These are phyloP conservation scores for Jordanella pulchra DNA, from an alignment of 2,797 vertebrate species.

Conservation along the genomic window DNA sequence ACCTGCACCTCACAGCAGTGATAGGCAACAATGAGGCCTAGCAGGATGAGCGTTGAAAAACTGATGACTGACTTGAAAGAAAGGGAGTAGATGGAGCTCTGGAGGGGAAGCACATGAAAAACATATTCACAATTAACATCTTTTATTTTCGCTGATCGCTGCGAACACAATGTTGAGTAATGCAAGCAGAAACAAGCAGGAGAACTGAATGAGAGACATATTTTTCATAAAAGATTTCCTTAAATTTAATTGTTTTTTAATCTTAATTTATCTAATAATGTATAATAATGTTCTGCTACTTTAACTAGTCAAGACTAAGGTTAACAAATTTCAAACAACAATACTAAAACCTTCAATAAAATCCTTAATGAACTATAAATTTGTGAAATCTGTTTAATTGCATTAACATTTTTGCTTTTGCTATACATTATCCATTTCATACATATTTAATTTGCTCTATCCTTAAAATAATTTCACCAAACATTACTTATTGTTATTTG, in stretches of 20 bases:
- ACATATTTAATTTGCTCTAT: background rate
- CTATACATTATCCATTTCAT: background rate
- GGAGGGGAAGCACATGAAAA: constrained; percentile 34
- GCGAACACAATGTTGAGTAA: constrained; percentile 13
- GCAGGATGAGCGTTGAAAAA: constrained; percentile 86
- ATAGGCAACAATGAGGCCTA: constrained; percentile 89
- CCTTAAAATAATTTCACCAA: background rate
- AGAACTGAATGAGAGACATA: background rate
- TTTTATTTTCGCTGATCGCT: constrained; percentile 22
- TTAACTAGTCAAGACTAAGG: background rate
- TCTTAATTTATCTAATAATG: too few relatives aligned
- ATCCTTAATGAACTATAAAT: background rate
- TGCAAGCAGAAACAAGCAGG: background rate
- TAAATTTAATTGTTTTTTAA: too few relatives aligned
- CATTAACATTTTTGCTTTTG: background rate
- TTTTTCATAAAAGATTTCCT: too few relatives aligned
- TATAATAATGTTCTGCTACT: too few relatives aligned
- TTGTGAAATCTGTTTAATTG: background rate
- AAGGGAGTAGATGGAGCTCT: constrained; percentile 92
- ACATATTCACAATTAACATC: constrained; percentile 16
- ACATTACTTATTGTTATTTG: background rate
- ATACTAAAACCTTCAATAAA: background rate
- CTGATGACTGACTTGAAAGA: constrained; percentile 92
- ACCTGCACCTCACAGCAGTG: constrained; percentile 94
- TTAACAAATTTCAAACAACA: background rate